Evolutionary conservation across 1,140 invertebrate species (phyloP).

Genomic region (Papilio polyxenes): DNA sequence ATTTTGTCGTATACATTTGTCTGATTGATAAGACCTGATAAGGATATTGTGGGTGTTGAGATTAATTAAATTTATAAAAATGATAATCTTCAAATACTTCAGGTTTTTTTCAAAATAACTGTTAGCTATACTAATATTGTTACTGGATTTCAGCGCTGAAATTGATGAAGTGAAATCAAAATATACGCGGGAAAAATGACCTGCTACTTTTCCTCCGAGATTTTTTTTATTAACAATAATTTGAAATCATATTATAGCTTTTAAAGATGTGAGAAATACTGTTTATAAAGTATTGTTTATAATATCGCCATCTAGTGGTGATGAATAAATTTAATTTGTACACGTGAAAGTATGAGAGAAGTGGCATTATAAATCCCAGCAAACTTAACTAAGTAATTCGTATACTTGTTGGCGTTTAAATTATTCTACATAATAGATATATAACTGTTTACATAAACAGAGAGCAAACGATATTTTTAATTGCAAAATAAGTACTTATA

Average conservation of each 20-base stretch:
- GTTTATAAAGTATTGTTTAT: neutral
- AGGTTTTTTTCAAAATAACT: no score
- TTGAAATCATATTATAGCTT: no score
- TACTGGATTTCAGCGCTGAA: no score
- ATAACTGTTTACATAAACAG: neutral
- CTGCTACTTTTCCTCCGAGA: no score
- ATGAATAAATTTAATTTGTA: neutral
- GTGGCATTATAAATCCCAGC: neutral
- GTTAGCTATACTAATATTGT: no score
- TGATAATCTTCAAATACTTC: neutral
- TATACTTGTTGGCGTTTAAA: conserved; percentile 23
- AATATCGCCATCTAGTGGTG: neutral
- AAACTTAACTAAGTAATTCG: conserved; percentile 30
- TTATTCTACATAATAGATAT: neutral
- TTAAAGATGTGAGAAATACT: neutral
- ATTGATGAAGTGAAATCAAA: no score
- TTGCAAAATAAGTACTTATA: conserved; percentile 31
- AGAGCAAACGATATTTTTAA: neutral
- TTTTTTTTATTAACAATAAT: no score
- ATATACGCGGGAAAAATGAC: no score
- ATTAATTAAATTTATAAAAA: neutral
- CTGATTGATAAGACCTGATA: neutral
- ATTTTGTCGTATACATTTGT: conserved; percentile 31
- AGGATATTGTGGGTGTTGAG: neutral
- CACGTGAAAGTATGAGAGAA: neutral